Conservation (phyloP, 2,797 vertebrate genomes). For the Pangasius larnaudii region DNA sequence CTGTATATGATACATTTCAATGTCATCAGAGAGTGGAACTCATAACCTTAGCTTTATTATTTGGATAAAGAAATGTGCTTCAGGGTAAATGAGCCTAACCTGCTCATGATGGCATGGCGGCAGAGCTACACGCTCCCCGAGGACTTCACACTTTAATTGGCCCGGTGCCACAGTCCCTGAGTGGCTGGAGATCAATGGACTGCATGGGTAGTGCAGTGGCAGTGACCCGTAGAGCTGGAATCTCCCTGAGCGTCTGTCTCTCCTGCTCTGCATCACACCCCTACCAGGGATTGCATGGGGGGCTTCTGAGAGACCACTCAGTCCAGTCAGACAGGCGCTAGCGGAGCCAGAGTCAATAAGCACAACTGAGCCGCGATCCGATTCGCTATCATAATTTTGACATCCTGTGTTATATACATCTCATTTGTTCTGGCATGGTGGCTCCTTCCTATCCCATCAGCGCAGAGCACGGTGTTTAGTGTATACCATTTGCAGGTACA, state of each 20-base stretch:
- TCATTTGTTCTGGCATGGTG: slow-evolving; percentile 21
- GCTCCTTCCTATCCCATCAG: slow-evolving; percentile 9
- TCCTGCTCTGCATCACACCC: slow-evolving; percentile 39
- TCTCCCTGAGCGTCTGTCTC: slow-evolving; percentile 51
- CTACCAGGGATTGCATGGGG: slow-evolving; percentile 44
- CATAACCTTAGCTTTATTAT: slow-evolving; percentile 17
- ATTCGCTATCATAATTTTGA: slow-evolving; percentile 24
- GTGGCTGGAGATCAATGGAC: slow-evolving; percentile 55
- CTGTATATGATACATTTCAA: not conserved
- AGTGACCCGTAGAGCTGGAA: slow-evolving; percentile 57
- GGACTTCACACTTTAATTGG: slow-evolving; percentile 66
- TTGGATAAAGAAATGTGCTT: slow-evolving; percentile 33
- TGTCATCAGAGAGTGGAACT: slow-evolving; percentile 7
- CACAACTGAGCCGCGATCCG: slow-evolving; percentile 20
- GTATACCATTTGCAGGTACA: slow-evolving; percentile 1
- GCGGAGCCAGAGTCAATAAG: slow-evolving; percentile 52
- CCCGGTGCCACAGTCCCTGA: slow-evolving; percentile 59
- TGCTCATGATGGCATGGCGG: slow-evolving; percentile 38
- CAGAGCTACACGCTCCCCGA: slow-evolving; percentile 45
- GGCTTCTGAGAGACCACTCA: slow-evolving; percentile 47
- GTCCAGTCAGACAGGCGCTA: slow-evolving; percentile 56
- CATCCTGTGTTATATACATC: slow-evolving; percentile 29
- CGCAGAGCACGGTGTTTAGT: not conserved
- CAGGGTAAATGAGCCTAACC: slow-evolving; percentile 30
- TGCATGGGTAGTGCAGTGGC: slow-evolving; percentile 49